Percentiles rank a stretch among this genome's conserved stretches.
These are phyloP conservation scores for Oreochromis grahami DNA, from an alignment of 2,797 vertebrate genomes.

Conservation along the genomic window DNA sequence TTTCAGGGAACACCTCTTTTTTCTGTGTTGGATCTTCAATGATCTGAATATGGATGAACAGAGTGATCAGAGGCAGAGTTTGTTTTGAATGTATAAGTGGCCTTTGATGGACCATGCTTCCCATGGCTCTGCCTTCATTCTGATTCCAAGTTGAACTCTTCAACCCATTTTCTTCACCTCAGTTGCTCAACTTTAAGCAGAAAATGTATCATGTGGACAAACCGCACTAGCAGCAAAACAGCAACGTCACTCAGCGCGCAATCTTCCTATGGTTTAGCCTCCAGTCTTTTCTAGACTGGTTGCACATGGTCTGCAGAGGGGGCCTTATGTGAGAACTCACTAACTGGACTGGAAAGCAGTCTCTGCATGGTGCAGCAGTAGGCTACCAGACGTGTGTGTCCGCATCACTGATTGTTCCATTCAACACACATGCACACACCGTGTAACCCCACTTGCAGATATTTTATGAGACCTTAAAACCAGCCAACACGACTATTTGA, in stretches of 20 bases:
- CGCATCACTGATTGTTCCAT: constrained; percentile 40
- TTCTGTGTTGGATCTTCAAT: background rate
- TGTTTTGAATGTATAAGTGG: background rate
- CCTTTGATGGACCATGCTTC: background rate
- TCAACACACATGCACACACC: background rate
- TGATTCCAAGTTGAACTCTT: background rate
- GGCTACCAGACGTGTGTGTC: constrained; percentile 49
- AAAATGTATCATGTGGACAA: background rate
- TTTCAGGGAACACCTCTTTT: constrained; percentile 4
- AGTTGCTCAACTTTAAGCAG: background rate
- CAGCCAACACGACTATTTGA: constrained; percentile 26
- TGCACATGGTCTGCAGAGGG: constrained; percentile 7
- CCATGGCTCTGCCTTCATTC: background rate
- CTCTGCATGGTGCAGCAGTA: constrained; percentile 34
- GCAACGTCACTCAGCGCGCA: background rate
- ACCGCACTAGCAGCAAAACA: background rate
- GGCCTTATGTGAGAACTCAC: constrained; percentile 19
- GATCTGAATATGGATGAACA: constrained; percentile 13
- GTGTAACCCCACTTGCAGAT: constrained; percentile 15
- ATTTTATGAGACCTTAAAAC: constrained; percentile 56
- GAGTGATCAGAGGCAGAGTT: background rate
- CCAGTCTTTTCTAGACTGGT: background rate
- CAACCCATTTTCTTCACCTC: background rate
- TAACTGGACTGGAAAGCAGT: constrained; percentile 60
- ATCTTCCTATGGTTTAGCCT: background rate